Conservation (phyloP, 2,797 vertebrate genomes). For the Vultur gryphus region DNA sequence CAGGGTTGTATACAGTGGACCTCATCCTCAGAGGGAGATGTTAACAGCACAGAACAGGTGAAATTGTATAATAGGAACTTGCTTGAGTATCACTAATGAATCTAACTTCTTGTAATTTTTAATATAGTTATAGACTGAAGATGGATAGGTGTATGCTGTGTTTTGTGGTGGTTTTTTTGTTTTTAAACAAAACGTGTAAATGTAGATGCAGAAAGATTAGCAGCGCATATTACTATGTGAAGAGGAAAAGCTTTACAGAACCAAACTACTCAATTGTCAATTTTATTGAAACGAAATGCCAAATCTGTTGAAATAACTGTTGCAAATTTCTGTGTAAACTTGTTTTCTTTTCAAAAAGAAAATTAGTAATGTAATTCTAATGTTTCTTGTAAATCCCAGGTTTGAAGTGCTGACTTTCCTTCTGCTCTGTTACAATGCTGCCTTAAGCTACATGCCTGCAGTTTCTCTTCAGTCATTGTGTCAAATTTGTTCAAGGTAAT, state of each 20-base stretch:
- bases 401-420: slow-evolving; percentile 97
- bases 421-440: slow-evolving; percentile 93
- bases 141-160: background rate
- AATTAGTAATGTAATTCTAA: background rate
- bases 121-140: background rate
- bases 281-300: background rate
- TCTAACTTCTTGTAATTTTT: background rate
- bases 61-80: background rate
- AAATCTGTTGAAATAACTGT: background rate
- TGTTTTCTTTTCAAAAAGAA: background rate
- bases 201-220: background rate
- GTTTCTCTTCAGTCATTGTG: slow-evolving; percentile 94
- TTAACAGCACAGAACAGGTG: slow-evolving; percentile 97
- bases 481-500: slow-evolving; percentile 95
- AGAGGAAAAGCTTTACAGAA: background rate
- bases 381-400: slow-evolving; percentile 69
- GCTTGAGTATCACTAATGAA: background rate
- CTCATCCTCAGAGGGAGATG: slow-evolving; percentile 94
- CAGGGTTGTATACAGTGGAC: slow-evolving; percentile 93
- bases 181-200: background rate
- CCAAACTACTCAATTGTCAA: background rate
- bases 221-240: background rate
- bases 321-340: background rate
- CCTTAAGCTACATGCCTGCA: slow-evolving; percentile 90
- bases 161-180: background rate